Base-by-base conservation (phyloP, 2,888 invertebrate genomes). In the Tipula unca region DNA sequence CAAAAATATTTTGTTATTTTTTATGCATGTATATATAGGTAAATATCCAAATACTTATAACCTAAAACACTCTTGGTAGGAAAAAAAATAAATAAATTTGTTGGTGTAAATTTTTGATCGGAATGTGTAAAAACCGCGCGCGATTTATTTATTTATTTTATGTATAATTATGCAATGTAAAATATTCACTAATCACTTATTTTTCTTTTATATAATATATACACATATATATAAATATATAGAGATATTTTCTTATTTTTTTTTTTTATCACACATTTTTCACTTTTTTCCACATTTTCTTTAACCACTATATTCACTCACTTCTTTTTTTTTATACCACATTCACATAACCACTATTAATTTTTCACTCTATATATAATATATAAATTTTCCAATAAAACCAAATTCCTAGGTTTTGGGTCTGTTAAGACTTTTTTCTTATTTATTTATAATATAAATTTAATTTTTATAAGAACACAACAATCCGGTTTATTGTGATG, bases 401-500 rank as follows among this genome's bases (percentile, higher is more conserved):
- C 35, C n/a, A 83, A 83, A 83, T 83, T 35, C 83, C 35, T 83
- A 83, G 83, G 32, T 83, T 83, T 83, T 32, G 83, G 83, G 29
- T 83, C 32, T 32, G n/a, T n/a, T 6, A 83, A 83, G 32, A 83
- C 35, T 83, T 83, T 83, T 82, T 83, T 32, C 17, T 83, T 32
- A 32, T 83, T 35, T 83, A 32, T 83, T 83, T 83, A 83, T 69
- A 25, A 25, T n/a, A n/a, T n/a, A 20, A 17, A 17, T 5, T 32
- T 32, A 6, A 17, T 69, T 25, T 69, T 69, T 69, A 25, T 69
- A 69, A 20, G 25, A 20, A 83, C 29, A 29, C 35, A 83, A 83
- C 83, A 83, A 32, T 83, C 83, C 83, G 83, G 83, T 83, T 83
- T 83, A 83, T 83, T 83, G 35, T 83, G 83, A 83, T 83, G 83